phyloP scores from a whole-genome alignment of 2,888 invertebrate genomes.

The Elmis aenea region DNA sequence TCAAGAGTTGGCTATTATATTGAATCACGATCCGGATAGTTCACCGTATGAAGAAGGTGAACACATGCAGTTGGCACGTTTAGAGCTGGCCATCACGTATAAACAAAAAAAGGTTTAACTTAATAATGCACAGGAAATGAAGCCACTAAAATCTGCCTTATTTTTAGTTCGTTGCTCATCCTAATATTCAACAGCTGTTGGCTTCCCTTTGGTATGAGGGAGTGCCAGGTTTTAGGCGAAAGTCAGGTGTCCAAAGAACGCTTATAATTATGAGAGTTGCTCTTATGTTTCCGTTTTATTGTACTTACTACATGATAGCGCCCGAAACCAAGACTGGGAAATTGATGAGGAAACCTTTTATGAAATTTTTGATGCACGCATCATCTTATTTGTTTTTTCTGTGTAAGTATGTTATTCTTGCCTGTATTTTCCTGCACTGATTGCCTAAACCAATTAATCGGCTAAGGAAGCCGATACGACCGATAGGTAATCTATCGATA shows the following conservation, averaged over 20 bases:
- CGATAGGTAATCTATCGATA: too few species aligned
- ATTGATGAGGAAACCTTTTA: conserved; percentile 88
- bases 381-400: conserved; percentile 92
- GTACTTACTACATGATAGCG: conserved; percentile 75
- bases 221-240: conserved; percentile 86
- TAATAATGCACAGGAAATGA: too few species aligned
- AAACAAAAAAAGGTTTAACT: conserved; percentile 84
- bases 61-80: conserved; percentile 76
- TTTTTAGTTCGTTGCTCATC: conserved; percentile 85
- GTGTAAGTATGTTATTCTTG: conserved; percentile 59
- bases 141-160: conserved; percentile 3
- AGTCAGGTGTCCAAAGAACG: conserved; percentile 64
- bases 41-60: conserved; percentile 72
- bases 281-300: conserved; percentile 81
- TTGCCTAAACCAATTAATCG: too few species aligned
- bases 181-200: conserved; percentile 88
- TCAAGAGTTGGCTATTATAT: conserved; percentile 85
- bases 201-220: conserved; percentile 95
- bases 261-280: conserved; percentile 70
- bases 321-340: conserved; percentile 76
- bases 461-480: too few species aligned
- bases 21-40: conserved; percentile 82
- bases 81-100: conserved; percentile 87
- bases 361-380: conserved; percentile 94
- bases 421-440: too few species aligned